Conservation (phyloP, 2,113 vertebrate species). For the Galeopterus variegatus region DNA sequence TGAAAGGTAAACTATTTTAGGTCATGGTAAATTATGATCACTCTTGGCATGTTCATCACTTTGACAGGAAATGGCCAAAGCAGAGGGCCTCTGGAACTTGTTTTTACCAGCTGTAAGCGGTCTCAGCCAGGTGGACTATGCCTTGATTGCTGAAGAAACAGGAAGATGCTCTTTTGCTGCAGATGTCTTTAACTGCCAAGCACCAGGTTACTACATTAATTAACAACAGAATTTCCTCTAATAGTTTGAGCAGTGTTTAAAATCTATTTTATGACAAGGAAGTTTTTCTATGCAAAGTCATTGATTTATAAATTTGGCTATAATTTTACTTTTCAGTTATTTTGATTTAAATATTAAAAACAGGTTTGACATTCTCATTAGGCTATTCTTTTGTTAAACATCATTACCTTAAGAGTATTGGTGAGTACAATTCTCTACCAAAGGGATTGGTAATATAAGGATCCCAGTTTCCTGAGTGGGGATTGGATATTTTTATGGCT, state of each 20-base stretch:
- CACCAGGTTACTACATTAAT: conserved; percentile 91
- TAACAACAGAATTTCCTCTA: not conserved
- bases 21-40: conserved; percentile 18
- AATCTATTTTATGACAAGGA: conserved; percentile 37
- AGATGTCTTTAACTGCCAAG: conserved; percentile 97
- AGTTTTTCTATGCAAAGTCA: conserved; percentile 41
- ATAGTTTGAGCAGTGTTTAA: conserved; percentile 37
- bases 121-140: conserved; percentile 96
- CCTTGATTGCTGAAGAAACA: conserved; percentile 95
- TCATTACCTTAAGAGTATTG: not conserved
- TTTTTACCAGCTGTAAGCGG: conserved; percentile 94
- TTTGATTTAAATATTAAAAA: conserved; percentile 20
- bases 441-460: not conserved
- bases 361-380: not conserved
- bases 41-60: not conserved
- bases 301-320: conserved; percentile 2
- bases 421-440: not conserved
- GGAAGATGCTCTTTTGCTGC: conserved; percentile 94
- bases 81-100: conserved; percentile 96
- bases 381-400: not conserved
- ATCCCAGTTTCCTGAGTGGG: not conserved
- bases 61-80: conserved; percentile 92
- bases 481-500: not conserved
- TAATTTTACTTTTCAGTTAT: conserved; percentile 49
- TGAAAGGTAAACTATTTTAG: not conserved